A percentile compares a stretch with the other conserved stretches of the same genome.
Evolutionary conservation across 2,888 invertebrate species (phyloP).

Genomic region (Dicycla oo): DNA sequence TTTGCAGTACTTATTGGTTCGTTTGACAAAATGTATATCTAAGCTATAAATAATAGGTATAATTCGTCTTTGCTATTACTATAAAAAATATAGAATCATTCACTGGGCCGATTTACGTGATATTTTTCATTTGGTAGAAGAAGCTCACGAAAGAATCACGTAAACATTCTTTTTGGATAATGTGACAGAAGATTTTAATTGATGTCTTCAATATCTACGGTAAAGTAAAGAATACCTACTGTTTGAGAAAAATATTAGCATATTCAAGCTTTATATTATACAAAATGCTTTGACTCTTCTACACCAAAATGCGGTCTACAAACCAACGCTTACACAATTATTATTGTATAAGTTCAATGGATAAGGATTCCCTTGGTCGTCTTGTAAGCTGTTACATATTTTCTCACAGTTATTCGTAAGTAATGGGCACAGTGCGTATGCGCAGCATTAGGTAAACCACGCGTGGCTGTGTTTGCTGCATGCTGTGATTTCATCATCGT

Average conservation of each 20-base stretch:
- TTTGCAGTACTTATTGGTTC: constrained; percentile 26
- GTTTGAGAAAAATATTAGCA: neutral
- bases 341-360: constrained; percentile 42
- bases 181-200: neutral
- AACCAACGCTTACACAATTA: constrained; percentile 34
- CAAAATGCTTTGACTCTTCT: neutral
- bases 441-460: constrained; percentile 43
- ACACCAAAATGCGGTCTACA: neutral
- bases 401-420: constrained; percentile 65
- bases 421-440: constrained; percentile 56
- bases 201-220: neutral
- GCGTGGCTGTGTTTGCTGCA: constrained; percentile 38
- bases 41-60: no score
- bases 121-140: neutral
- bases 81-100: neutral
- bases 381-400: constrained; percentile 64
- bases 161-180: neutral
- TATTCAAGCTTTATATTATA: neutral
- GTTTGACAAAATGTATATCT: neutral
- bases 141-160: neutral
- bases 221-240: neutral
- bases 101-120: no score
- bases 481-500: constrained; percentile 42
- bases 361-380: constrained; percentile 40
- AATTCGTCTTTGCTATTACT: no score